phyloP scores from a whole-genome alignment of 2,888 invertebrate genomes.

The Eutolmus rufibarbis region DNA sequence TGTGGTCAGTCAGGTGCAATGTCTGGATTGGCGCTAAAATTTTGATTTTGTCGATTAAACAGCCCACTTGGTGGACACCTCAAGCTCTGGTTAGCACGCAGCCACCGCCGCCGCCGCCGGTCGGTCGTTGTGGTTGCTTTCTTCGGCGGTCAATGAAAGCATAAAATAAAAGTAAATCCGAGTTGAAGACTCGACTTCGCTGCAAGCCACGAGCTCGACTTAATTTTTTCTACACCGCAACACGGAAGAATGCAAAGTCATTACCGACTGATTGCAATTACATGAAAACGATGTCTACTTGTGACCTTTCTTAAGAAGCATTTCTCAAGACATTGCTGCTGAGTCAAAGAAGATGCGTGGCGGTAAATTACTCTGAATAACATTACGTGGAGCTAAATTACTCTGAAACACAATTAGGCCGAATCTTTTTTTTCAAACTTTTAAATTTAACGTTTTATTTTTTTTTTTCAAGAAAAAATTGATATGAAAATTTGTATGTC shows the following conservation, averaged over 20 bases:
- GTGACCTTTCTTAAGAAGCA: not conserved
- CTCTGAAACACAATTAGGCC: no score
- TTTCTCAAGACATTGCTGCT: not conserved
- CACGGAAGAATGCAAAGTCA: not conserved
- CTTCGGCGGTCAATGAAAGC: not conserved
- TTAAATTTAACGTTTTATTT: no score
- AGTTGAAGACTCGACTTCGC: not conserved
- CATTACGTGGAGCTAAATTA: not conserved
- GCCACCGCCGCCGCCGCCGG: not conserved
- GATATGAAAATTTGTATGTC: no score
- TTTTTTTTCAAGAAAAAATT: no score
- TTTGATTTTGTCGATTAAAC: not conserved
- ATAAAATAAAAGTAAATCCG: not conserved
- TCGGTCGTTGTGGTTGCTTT: not conserved
- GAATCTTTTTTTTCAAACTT: no score
- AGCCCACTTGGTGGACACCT: not conserved
- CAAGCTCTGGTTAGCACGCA: not conserved
- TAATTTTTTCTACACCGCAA: not conserved
- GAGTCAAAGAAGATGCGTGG: not conserved
- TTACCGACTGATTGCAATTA: not conserved
- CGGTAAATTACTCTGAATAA: not conserved
- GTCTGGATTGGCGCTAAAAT: not conserved
- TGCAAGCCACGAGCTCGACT: not conserved
- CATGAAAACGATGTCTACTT: not conserved
- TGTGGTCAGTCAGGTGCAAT: not conserved